phyloP scores from a whole-genome alignment of 2,888 invertebrate genomes.

The Aphodius granarius region DNA sequence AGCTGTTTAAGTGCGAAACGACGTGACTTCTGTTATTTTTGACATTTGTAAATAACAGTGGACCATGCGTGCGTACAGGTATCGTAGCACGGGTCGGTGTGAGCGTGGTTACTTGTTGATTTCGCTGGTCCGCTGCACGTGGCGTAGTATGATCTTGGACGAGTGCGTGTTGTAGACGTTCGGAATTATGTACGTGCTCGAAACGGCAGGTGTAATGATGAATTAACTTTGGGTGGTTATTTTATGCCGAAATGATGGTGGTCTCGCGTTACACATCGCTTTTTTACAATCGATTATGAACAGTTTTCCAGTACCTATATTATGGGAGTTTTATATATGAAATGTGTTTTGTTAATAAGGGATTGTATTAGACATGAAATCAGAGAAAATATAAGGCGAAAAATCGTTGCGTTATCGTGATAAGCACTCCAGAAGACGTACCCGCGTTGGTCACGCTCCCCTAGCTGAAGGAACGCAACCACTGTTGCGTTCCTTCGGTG shows the following conservation, averaged over 20 bases:
- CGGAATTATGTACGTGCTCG: neutral
- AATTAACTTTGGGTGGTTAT: neutral
- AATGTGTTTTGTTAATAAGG: too few relatives aligned
- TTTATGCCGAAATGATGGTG: neutral
- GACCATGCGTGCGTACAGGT: neutral
- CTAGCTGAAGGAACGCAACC: neutral
- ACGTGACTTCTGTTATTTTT: neutral
- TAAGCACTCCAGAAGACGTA: neutral
- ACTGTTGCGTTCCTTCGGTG: neutral
- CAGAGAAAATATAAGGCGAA: too few relatives aligned
- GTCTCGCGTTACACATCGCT: neutral
- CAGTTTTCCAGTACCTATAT: too few relatives aligned
- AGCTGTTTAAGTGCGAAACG: neutral
- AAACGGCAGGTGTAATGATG: neutral
- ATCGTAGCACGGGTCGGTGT: neutral
- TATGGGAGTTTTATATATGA: too few relatives aligned
- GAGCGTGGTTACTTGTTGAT: neutral
- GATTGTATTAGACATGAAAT: too few relatives aligned
- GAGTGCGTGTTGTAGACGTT: neutral
- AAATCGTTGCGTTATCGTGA: too few relatives aligned
- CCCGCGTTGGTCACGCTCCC: neutral
- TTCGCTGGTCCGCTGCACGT: neutral
- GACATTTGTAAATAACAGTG: constrained; percentile 4
- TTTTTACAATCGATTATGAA: neutral
- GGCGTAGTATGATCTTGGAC: neutral